Conservation (phyloP, 2,888 invertebrate genomes). For the Cryptocephalus moraei region DNA sequence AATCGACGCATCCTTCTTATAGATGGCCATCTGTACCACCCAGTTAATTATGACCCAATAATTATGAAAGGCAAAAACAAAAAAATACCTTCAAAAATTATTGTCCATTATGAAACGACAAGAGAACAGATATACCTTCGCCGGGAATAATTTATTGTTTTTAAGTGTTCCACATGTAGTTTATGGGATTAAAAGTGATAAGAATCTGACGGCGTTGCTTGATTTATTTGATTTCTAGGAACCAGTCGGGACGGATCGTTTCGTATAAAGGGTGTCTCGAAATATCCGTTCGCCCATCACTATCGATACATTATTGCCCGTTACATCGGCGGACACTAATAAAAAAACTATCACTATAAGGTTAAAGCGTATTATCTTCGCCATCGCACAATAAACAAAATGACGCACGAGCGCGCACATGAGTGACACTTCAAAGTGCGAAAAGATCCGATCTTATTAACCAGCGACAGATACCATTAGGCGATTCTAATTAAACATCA, state of each 20-base stretch:
- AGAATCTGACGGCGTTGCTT: constrained; percentile 4
- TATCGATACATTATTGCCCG: too few species aligned
- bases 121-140: too few species aligned
- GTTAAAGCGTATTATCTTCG: too few species aligned
- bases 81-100: constrained; percentile 17
- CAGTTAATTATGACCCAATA: constrained; percentile 13
- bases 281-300: too few species aligned
- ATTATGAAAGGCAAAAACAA: constrained; percentile 16
- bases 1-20: not conserved
- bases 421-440: constrained; percentile 17
- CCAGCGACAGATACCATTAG: constrained; percentile 23
- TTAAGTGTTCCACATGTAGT: constrained; percentile 2
- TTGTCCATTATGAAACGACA: constrained; percentile 4
- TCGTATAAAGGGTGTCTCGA: too few species aligned
- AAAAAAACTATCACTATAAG: too few species aligned
- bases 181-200: constrained; percentile 11
- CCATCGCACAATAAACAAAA: too few species aligned
- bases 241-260: too few species aligned
- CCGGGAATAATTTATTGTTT: too few species aligned
- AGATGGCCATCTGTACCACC: constrained; percentile 4
- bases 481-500: constrained; percentile 27
- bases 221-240: too few species aligned
- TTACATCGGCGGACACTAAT: too few species aligned
- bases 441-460: constrained; percentile 12
- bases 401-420: not conserved